These are phyloP conservation scores for Crocuta crocuta DNA, from an alignment of 2,113 vertebrate genomes.

Conservation along the genomic window DNA sequence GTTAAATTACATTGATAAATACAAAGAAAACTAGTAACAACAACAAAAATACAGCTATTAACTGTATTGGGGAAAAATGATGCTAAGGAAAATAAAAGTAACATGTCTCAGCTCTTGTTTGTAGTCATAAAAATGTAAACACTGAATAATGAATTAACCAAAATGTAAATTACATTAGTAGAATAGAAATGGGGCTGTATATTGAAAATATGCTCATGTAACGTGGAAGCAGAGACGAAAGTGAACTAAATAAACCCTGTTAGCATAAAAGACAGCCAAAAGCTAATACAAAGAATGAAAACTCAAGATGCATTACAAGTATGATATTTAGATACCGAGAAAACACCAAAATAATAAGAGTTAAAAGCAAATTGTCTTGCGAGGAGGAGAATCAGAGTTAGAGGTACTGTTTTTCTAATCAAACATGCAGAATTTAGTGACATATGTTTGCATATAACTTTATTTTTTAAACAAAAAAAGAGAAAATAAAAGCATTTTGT, in stretches of 20 bases:
- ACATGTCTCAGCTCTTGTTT: neutral
- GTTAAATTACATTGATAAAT: neutral
- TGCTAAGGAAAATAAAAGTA: constrained; percentile 24
- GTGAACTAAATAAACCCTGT: neutral
- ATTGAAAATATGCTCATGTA: neutral
- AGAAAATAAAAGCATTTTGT: neutral
- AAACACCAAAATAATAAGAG: neutral
- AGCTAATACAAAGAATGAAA: neutral
- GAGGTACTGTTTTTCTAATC: neutral
- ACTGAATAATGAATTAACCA: neutral
- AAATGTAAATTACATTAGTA: constrained; percentile 28
- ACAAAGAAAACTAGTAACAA: constrained; percentile 8
- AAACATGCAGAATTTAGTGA: neutral
- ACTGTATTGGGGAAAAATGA: neutral
- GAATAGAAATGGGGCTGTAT: neutral
- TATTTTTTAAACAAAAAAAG: neutral
- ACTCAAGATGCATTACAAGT: neutral
- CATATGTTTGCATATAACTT: neutral
- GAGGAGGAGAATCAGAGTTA: neutral
- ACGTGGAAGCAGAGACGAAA: neutral
- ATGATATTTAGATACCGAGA: neutral
- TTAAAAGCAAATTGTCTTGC: neutral
- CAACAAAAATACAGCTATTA: neutral
- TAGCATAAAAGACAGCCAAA: neutral
- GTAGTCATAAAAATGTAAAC: constrained; percentile 17